Conservation (phyloP, 2,888 invertebrate species). For the Xylophagus ater region DNA sequence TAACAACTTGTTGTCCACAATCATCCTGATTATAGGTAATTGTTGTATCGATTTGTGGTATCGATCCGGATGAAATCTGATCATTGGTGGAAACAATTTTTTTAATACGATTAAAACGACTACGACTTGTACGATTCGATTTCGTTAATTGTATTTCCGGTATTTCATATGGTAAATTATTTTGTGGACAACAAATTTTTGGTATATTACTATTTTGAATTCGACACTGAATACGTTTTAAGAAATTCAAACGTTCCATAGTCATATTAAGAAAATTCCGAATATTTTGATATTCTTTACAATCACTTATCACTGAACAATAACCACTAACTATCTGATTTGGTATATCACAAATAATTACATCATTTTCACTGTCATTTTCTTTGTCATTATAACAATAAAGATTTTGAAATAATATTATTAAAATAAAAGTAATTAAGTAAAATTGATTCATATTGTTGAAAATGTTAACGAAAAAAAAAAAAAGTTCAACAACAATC, state of each 20-base stretch:
- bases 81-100: constrained; percentile 21
- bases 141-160: constrained; percentile 26
- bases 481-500: too few species aligned
- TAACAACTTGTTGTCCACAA: constrained; percentile 47
- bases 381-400: too few species aligned
- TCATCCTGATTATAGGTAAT: constrained; percentile 27
- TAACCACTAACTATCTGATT: constrained; percentile 32
- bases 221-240: constrained; percentile 32
- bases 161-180: constrained; percentile 29
- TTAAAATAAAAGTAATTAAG: too few species aligned
- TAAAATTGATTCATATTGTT: too few species aligned
- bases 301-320: constrained; percentile 28
- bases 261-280: constrained; percentile 28
- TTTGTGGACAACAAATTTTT: constrained; percentile 32
- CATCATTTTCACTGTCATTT: neutral
- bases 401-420: too few species aligned
- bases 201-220: constrained; percentile 18
- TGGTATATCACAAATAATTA: constrained; percentile 32
- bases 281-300: constrained; percentile 31
- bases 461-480: too few species aligned
- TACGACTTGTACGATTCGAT: constrained; percentile 1
- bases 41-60: constrained; percentile 23
- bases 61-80: neutral
- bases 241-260: constrained; percentile 21
- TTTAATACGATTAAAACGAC: constrained; percentile 29